Evolutionary conservation across 2,113 vertebrate species (phyloP).

Genomic region (Aspidoscelis tigris): DNA sequence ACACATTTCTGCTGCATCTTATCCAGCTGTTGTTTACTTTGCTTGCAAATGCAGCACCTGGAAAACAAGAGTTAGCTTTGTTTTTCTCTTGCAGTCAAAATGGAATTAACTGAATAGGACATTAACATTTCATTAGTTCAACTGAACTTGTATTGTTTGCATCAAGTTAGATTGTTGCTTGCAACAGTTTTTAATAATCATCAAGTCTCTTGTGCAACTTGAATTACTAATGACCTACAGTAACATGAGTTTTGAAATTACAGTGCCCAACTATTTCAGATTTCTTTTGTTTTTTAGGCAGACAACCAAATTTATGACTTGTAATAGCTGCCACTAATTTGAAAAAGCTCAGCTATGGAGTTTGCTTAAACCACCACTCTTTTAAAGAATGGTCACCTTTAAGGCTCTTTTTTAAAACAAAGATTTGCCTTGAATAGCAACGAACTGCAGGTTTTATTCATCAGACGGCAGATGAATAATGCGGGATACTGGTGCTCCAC

Average conservation of each 20-base stretch:
- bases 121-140: neutral
- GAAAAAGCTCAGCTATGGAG: neutral
- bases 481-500: too few relatives aligned
- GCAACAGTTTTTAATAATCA: conserved; percentile 15
- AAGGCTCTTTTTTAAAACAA: neutral
- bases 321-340: neutral
- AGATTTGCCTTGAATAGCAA: neutral
- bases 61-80: conserved; percentile 21
- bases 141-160: neutral
- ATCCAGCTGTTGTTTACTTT: conserved; percentile 71
- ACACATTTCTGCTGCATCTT: conserved; percentile 64
- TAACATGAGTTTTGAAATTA: neutral
- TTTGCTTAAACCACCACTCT: neutral
- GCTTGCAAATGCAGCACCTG: conserved; percentile 78
- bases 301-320: conserved; percentile 34
- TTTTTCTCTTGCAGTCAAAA: neutral
- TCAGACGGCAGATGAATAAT: too few relatives aligned
- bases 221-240: neutral
- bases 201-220: too few relatives aligned
- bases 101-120: neutral
- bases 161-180: neutral
- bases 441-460: neutral
- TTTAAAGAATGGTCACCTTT: neutral
- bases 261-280: neutral
- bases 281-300: conserved; percentile 29